Base-by-base conservation (phyloP, 2,113 vertebrate genomes). In the Vireo altiloquus region DNA sequence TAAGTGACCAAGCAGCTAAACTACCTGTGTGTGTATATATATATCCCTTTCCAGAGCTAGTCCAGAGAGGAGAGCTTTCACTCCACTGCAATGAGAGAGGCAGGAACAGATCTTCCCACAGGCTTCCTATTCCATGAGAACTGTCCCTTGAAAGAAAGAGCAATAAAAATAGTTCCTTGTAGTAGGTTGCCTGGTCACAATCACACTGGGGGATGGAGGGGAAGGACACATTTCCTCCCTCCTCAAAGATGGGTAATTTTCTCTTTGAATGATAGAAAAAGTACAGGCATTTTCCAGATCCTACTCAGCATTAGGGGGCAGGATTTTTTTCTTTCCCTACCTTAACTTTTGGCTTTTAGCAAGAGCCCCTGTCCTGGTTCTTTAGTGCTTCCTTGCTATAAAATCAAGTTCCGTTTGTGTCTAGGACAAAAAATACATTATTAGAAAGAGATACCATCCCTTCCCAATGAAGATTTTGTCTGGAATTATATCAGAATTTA, bases 381-480 rank as follows among this genome's bases (percentile, higher is more conserved):
- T 94, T 84, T 83, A 92, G 44, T 66, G 63, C 77, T 87, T 82
- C 52, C 85, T 92, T 81, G 35, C 89, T 97, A 90, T 61, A 87
- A 96, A 94, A 60, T 4, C 77, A 92, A 94, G 37, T 78, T 82
- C 75, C 82, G 93, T 74, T 52, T 92, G 46, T 83, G 75, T 83
- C 76, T 60, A 91, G 60, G 85, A 91, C 14, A 87, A 89, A 65
- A 94, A 68, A 54, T 42, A 68, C 11, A 53, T 60, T 52, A 85
- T 69, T 95, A 88, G 66, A 92, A 83, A 85, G 37, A 61, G 16
- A 61, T 12, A 88, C 2, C 17, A 63, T 39, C 42, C 35, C 56
- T 69, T 83, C 31, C 37, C 39, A 88, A 52, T 22, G 54, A 59
- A 77, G 25, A 33, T 6, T 82, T 54, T 69, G 20, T 31, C 74